Evolutionary conservation across 2,113 vertebrate genomes (phyloP).

Genomic region (Prinia subflava): DNA sequence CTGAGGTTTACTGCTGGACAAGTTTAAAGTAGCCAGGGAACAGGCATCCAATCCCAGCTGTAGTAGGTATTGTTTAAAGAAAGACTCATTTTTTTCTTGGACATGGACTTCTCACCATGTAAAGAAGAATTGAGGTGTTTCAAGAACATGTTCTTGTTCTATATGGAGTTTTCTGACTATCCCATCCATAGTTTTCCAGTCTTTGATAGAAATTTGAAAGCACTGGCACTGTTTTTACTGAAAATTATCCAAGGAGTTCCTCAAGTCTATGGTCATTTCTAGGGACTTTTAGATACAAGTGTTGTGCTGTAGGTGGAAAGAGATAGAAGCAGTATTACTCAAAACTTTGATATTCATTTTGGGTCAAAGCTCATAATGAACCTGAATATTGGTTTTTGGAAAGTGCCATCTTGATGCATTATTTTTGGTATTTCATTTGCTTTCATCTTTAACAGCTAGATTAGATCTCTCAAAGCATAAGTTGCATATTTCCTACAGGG

Average conservation of each 20-base stretch:
- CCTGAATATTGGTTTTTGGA: fast-evolving
- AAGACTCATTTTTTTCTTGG: neutral
- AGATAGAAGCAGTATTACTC: neutral
- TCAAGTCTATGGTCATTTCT: neutral
- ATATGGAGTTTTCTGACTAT: neutral
- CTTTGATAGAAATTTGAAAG: neutral
- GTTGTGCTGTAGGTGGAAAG: neutral
- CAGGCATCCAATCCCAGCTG: neutral
- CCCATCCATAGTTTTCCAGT: neutral
- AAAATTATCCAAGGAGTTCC: neutral
- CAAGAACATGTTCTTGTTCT: neutral
- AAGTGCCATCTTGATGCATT: neutral
- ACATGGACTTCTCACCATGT: neutral
- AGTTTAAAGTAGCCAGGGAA: neutral
- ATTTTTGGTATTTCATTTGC: neutral
- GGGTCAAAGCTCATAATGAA: neutral
- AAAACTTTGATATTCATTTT: neutral
- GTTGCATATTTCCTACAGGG: neutral
- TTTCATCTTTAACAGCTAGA: neutral
- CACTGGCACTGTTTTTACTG: neutral
- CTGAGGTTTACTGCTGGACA: neutral
- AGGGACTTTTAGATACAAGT: neutral
- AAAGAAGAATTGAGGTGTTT: neutral
- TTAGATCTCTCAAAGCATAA: neutral
- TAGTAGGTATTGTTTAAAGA: neutral